phyloP scores from a whole-genome alignment of 2,113 vertebrate species.

The Muntiacus reevesi region DNA sequence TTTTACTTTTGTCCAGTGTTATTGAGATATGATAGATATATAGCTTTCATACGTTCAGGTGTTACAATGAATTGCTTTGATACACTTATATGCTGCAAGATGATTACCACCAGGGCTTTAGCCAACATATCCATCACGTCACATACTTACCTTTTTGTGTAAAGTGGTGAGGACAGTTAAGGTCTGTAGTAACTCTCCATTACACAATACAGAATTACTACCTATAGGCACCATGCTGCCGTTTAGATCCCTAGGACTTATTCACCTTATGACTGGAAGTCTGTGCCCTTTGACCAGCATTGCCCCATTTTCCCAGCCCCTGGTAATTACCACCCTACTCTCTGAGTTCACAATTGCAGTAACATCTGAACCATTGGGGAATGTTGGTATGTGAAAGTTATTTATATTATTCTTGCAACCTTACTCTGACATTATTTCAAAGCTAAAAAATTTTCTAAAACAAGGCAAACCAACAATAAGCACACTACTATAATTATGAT shows the following conservation, averaged over 20 bases:
- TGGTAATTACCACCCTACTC: background rate
- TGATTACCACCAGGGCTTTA: background rate
- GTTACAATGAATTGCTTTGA: background rate
- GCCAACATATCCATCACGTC: background rate
- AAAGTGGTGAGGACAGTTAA: background rate
- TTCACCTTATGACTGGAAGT: background rate
- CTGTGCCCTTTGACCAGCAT: background rate
- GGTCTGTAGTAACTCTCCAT: background rate
- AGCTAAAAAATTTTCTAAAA: background rate
- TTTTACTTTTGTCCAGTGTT: background rate
- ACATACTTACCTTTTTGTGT: background rate
- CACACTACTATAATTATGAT: background rate
- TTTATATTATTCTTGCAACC: background rate
- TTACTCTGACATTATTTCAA: slow-evolving; percentile 18
- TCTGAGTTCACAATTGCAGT: background rate
- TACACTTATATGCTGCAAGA: background rate
- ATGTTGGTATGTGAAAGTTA: background rate
- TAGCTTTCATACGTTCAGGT: background rate
- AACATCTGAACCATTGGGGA: background rate
- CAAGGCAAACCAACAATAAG: background rate
- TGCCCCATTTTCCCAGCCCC: background rate
- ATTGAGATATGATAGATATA: background rate
- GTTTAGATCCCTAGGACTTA: background rate
- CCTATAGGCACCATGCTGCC: background rate
- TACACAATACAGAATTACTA: background rate